Conservation (phyloP, 1,140 invertebrate species). For the Papilio polytes region DNA sequence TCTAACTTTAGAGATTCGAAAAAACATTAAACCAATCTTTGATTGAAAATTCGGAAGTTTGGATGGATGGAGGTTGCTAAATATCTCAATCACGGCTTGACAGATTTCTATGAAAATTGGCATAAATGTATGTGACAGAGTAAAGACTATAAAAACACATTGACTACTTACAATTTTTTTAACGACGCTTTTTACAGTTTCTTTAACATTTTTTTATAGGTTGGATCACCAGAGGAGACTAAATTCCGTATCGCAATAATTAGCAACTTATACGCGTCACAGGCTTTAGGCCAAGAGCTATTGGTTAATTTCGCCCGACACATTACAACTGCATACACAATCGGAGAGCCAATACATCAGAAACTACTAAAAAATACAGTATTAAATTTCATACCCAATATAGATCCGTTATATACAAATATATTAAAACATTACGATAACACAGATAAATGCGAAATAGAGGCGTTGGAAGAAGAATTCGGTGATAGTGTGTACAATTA, state of each 20-base stretch:
- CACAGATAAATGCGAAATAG: constrained; percentile 76
- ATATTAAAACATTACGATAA: constrained; percentile 69
- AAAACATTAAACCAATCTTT: too few relatives aligned
- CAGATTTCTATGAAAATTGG: too few relatives aligned
- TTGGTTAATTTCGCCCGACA: constrained; percentile 92
- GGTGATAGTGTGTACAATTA: constrained; percentile 85
- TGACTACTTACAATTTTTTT: too few relatives aligned
- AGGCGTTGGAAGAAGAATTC: constrained; percentile 81
- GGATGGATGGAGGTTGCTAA: too few relatives aligned
- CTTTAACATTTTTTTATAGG: constrained; percentile 74
- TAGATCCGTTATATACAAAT: constrained; percentile 85
- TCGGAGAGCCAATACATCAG: constrained; percentile 86
- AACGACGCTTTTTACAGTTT: too few relatives aligned
- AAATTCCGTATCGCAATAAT: constrained; percentile 93
- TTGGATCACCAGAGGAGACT: constrained; percentile 89
- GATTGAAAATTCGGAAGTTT: too few relatives aligned
- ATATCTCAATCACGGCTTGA: too few relatives aligned
- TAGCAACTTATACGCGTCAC: constrained; percentile 92
- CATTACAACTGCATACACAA: constrained; percentile 88
- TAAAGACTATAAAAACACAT: too few relatives aligned
- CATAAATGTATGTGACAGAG: too few relatives aligned
- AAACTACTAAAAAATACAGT: constrained; percentile 89
- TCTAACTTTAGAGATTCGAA: too few relatives aligned
- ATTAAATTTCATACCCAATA: constrained; percentile 91
- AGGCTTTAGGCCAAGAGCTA: constrained; percentile 93